Conservation (phyloP, 2,113 vertebrate species). For the Balaeniceps rex region DNA sequence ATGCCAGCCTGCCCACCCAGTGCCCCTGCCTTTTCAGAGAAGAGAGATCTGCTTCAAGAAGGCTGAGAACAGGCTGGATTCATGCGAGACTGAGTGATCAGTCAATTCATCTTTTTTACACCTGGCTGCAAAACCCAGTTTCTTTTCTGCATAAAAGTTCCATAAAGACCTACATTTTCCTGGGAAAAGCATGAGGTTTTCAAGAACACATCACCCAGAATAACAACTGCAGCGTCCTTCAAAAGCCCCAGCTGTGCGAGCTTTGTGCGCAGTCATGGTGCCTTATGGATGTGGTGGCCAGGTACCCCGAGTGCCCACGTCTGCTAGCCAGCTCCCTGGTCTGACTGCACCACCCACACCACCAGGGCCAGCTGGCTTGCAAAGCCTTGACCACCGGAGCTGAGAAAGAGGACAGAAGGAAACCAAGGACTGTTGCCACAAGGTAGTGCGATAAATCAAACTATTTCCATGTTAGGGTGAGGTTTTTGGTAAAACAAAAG, state of each 20-base stretch:
- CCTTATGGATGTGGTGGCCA: neutral
- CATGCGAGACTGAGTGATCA: neutral
- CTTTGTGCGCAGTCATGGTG: accelerated
- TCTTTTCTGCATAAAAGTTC: neutral
- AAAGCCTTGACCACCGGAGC: neutral
- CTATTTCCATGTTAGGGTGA: neutral
- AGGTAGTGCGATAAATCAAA: neutral
- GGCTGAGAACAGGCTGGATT: neutral
- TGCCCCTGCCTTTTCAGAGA: neutral
- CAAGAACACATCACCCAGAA: neutral
- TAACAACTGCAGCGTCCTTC: neutral
- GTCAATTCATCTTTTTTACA: neutral
- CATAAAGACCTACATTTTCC: neutral
- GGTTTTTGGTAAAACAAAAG: neutral
- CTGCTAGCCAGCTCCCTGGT: neutral
- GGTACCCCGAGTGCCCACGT: neutral
- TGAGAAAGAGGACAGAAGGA: neutral
- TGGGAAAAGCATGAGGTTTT: neutral
- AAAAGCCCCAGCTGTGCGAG: neutral
- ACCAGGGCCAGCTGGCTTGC: neutral
- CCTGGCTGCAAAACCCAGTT: neutral
- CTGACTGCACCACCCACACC: neutral
- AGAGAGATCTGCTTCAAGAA: neutral
- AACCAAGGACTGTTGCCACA: neutral
- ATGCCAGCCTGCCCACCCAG: neutral